These are phyloP conservation scores for Melitaea athalia DNA, from an alignment of 2,888 invertebrate species.

Conservation along the genomic window DNA sequence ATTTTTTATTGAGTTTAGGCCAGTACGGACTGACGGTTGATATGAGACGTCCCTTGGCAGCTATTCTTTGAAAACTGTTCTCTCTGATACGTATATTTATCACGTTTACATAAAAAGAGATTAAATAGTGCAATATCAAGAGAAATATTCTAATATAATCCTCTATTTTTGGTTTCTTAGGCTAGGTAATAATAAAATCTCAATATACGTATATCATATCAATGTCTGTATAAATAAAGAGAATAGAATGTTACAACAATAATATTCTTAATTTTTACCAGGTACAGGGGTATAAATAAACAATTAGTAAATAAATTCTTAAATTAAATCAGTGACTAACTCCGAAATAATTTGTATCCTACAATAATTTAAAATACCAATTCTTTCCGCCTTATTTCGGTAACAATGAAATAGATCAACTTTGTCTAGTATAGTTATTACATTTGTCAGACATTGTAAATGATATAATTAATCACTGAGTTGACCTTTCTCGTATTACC, in stretches of 20 bases:
- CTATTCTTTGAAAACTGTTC: background rate
- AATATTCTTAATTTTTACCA: no score
- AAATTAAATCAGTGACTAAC: background rate
- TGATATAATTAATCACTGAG: slow-evolving; percentile 16
- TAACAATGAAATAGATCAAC: slow-evolving; percentile 3
- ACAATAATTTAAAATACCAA: background rate
- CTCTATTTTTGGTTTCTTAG: no score
- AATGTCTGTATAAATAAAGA: no score
- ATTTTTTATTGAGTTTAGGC: slow-evolving; percentile 14
- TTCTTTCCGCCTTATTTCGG: background rate
- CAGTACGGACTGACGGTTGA: background rate
- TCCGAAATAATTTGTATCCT: background rate
- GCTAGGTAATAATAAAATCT: no score
- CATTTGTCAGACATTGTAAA: slow-evolving; percentile 10
- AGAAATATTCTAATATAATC: no score
- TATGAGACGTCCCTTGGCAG: background rate
- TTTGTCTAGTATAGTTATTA: background rate
- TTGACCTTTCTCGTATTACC: slow-evolving; percentile 1
- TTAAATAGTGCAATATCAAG: no score
- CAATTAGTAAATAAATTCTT: background rate
- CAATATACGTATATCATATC: no score
- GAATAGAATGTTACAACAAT: no score
- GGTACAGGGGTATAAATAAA: background rate
- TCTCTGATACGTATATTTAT: no score
- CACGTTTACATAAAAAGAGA: no score